Evolutionary conservation across 2,888 invertebrate species (phyloP), one percentile per base, ranked within the genome.

Genomic region (Standfussiana lucernea): DNA sequence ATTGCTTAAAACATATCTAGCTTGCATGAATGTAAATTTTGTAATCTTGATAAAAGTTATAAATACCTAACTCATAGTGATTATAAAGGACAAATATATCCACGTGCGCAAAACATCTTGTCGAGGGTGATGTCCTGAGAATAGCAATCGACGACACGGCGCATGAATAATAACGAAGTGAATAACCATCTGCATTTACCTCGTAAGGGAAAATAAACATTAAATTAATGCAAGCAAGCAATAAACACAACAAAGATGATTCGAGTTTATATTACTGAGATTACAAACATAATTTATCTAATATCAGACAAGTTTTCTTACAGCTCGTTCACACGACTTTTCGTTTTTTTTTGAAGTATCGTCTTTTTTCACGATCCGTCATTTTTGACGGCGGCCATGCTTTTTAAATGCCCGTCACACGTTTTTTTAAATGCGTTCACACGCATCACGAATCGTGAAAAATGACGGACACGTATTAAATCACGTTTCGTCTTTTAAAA

Each of bases 261-360:
- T 86, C 64, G 76, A 86, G 74, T 84, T 84, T 84, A 86, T 84
- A 84, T 79, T 83, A 75, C 85, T 88, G 90, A 91, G 91, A 91
- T 91, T 90, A 89, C 88, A 90, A 90, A 91, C 88, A 81, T 79
- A 68, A 88, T 84, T 82, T 86, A 84, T 79, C 73, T 85, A 79
- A 74, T 82, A 80, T 65, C 47, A 84, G 47, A 85, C 82, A 88
- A 88, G 87, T 82, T 88, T 83, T 79, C 85, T 88, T 85, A n/a
- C n/a, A n/a, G n/a, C n/a, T n/a, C n/a, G n/a, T n/a, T n/a, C n/a
- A n/a, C n/a, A n/a, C n/a, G n/a, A n/a, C n/a, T n/a, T n/a, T n/a
- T n/a, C n/a, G n/a, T n/a, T n/a, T n/a, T n/a, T n/a, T n/a, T n/a
- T n/a, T n/a, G n/a, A n/a, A n/a, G n/a, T n/a, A n/a, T n/a, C n/a